A percentile compares a stretch with the other conserved stretches of the same genome.
Conservation (phyloP, 2,113 vertebrate species). For the Dasypus novemcinctus region DNA sequence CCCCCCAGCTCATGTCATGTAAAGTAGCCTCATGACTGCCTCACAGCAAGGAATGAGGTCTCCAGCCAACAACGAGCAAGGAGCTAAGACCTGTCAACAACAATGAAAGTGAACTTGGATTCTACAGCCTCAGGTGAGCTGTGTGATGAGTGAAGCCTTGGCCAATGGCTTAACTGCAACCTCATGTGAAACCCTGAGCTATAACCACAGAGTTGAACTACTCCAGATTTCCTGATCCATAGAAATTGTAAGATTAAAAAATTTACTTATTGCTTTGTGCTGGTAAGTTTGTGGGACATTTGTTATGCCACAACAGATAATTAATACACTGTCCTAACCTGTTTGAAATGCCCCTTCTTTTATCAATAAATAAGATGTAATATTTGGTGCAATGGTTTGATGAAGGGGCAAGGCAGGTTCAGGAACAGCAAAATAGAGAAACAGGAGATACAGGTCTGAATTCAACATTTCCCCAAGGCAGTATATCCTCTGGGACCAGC, state of each 20-base stretch:
- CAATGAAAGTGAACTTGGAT: background rate
- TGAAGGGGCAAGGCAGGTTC: background rate
- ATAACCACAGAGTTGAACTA: background rate
- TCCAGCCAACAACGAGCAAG: background rate
- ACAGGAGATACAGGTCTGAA: background rate
- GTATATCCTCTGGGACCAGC: background rate
- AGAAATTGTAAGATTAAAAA: background rate
- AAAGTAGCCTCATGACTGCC: background rate
- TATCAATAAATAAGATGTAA: background rate
- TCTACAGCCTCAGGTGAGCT: background rate
- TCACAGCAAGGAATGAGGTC: background rate
- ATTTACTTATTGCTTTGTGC: background rate
- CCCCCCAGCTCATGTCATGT: no score
- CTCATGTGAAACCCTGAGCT: rapidly evolving
- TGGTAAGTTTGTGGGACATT: background rate
- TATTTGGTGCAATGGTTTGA: background rate
- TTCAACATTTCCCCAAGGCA: background rate
- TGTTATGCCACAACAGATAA: background rate
- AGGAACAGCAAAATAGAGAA: background rate
- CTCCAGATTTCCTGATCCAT: background rate
- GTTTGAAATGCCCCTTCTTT: background rate
- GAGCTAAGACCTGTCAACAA: background rate
- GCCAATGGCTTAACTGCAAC: background rate
- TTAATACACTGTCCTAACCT: background rate
- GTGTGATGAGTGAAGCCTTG: background rate